phyloP scores from a whole-genome alignment of 2,113 vertebrate species.

The Laterallus jamaicensis region DNA sequence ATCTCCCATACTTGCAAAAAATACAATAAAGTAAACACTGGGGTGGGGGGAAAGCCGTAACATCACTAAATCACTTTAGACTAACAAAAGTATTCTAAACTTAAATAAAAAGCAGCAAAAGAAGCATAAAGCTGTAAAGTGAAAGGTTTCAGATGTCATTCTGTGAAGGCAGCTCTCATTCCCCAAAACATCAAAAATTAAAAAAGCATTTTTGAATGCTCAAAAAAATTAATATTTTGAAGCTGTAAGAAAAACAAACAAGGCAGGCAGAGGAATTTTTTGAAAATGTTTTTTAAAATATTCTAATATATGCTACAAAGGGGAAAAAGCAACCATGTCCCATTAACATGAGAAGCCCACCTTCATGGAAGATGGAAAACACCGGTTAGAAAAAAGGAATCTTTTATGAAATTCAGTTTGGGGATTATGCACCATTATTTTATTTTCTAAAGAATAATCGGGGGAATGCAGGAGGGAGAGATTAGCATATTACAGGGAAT shows the following conservation, averaged over 20 bases:
- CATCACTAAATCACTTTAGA: neutral
- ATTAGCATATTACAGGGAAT: neutral
- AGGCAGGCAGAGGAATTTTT: neutral
- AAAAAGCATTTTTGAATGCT: neutral
- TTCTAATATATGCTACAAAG: neutral
- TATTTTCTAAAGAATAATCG: neutral
- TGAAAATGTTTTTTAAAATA: neutral
- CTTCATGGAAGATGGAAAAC: neutral
- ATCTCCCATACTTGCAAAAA: neutral
- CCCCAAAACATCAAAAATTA: neutral
- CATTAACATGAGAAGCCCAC: neutral
- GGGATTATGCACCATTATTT: neutral
- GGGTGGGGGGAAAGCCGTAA: neutral
- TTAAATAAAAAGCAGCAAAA: neutral
- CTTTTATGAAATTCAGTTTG: neutral
- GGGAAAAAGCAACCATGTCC: neutral
- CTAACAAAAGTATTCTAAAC: neutral
- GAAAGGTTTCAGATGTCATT: neutral
- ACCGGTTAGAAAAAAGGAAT: neutral
- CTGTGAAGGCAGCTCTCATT: neutral
- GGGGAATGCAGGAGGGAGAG: neutral
- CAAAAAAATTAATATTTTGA: neutral
- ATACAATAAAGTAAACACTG: neutral
- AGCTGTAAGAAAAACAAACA: neutral
- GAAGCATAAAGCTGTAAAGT: neutral